phyloP scores from a whole-genome alignment of 2,888 invertebrate genomes.

The Sepiola atlantica region DNA sequence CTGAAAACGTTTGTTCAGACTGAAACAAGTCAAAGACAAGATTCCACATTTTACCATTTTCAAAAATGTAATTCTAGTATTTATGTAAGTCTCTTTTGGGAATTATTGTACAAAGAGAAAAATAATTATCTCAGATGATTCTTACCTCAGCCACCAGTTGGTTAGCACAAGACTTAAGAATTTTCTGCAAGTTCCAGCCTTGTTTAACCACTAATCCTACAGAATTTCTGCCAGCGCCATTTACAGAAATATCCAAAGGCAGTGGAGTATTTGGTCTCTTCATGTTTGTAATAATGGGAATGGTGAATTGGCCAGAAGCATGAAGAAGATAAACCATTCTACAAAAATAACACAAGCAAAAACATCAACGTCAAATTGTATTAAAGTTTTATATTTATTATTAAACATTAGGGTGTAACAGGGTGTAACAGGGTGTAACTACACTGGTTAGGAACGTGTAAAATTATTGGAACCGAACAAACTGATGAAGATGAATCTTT shows the following conservation, averaged over 20 bases:
- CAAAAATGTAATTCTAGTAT: too few relatives aligned
- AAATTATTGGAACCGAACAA: too few relatives aligned
- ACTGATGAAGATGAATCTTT: too few relatives aligned
- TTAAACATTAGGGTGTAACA: too few relatives aligned
- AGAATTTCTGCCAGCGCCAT: conserved; percentile 59
- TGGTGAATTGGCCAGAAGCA: conserved; percentile 61
- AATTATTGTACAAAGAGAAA: too few relatives aligned
- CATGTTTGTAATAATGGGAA: conserved; percentile 56
- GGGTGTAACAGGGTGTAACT: too few relatives aligned
- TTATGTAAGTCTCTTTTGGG: too few relatives aligned
- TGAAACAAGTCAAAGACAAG: too few relatives aligned
- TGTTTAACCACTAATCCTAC: conserved; percentile 71
- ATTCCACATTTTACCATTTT: too few relatives aligned
- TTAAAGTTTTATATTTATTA: too few relatives aligned
- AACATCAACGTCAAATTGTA: not conserved
- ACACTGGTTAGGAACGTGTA: too few relatives aligned
- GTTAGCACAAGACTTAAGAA: conserved; percentile 63
- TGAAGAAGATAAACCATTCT: conserved; percentile 70
- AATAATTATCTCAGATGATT: not conserved
- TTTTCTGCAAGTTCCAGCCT: conserved; percentile 71
- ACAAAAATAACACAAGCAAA: conserved; percentile 49
- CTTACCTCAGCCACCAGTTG: conserved; percentile 70
- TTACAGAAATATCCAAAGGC: conserved; percentile 24
- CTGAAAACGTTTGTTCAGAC: too few relatives aligned
- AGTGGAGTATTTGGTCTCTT: conserved; percentile 54